Base-by-base conservation (phyloP, 1,140 invertebrate species). In the Platyscapa corneri region DNA sequence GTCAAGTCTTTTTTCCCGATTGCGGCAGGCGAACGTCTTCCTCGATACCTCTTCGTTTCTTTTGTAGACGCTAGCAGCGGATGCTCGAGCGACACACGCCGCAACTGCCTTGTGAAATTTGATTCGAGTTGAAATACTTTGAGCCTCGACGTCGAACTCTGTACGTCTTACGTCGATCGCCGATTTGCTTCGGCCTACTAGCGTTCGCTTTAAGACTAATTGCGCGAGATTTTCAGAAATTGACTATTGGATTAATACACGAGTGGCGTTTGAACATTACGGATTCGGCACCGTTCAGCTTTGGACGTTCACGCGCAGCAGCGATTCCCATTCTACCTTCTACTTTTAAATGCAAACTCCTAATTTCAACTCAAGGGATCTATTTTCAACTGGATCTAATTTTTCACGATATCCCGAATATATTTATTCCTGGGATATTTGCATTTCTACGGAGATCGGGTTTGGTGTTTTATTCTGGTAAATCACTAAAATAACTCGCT, bases 401-500 rank as follows among this genome's bases (percentile, higher is more conserved):
- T 74, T 74, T 42, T 72, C n/a, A 20, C 37, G 20, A 32, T 14
- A 39, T 74, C 12, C 23, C 42, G 42, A 74, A 42, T 74, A 42
- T n/a, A 39, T 39, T 74, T 20, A 32, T 42, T 74, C 39, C n/a
- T 42, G 0, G 37, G 37, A 0, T 74, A 42, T 42, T 27, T 10
- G 8, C 3, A 74, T 74, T 42, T 74, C 42, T 74, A 74, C 42
- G 8, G 37, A 42, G 42, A 74, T 74, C 27, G 37, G 42, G 37
- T 42, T 74, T 74, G 42, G n/a, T 42, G 18, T 42, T 42, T 14
- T 20, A 74, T 18, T 8, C 37, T 27, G 27, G 37, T 12, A 39
- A 32, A 72, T 72, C 20, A 72, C 34, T 72, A 72, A 72, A 72
- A 39, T 72, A 72, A 72, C 70, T 39, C n/a, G 18, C 20, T 39